phyloP scores from a whole-genome alignment of 1,140 invertebrate species.

The Ctenoplectra terminalis region DNA sequence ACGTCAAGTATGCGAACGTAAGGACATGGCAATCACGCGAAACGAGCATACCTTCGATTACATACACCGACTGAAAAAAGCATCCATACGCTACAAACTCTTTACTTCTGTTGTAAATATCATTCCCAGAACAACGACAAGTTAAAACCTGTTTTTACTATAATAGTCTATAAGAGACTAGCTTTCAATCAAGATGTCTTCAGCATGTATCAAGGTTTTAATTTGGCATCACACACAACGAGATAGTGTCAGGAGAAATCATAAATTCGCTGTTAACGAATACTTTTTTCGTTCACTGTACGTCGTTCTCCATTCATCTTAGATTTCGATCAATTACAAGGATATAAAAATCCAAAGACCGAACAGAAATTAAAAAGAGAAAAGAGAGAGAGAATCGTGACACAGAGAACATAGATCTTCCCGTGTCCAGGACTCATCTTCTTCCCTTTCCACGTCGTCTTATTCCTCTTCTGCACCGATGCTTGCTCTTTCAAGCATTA shows the following conservation, averaged over 20 bases:
- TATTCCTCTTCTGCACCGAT: background rate
- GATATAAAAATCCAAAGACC: background rate
- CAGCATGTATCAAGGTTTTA: too few species aligned
- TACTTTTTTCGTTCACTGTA: too few species aligned
- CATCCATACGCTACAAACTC: too few species aligned
- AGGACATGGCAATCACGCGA: background rate
- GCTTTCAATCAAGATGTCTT: too few species aligned
- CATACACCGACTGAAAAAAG: too few species aligned
- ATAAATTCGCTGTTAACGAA: too few species aligned
- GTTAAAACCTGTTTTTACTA: too few species aligned
- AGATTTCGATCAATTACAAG: slow-evolving; percentile 30
- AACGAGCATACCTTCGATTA: slow-evolving; percentile 13
- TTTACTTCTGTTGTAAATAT: too few species aligned
- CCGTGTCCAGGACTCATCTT: background rate
- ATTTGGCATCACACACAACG: too few species aligned
- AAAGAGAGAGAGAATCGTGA: background rate
- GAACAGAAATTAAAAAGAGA: background rate
- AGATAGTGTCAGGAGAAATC: too few species aligned
- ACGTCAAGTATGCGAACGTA: background rate
- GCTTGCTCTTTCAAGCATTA: slow-evolving; percentile 44
- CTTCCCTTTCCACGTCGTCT: background rate
- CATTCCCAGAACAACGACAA: too few species aligned
- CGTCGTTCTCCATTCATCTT: background rate
- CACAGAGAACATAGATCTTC: slow-evolving; percentile 15
- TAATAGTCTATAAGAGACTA: too few species aligned